Percentiles rank a stretch among this genome's conserved stretches.
These are phyloP conservation scores for Panagrolaimus sp. DNA, from an alignment of 1,140 invertebrate genomes.

Conservation along the genomic window DNA sequence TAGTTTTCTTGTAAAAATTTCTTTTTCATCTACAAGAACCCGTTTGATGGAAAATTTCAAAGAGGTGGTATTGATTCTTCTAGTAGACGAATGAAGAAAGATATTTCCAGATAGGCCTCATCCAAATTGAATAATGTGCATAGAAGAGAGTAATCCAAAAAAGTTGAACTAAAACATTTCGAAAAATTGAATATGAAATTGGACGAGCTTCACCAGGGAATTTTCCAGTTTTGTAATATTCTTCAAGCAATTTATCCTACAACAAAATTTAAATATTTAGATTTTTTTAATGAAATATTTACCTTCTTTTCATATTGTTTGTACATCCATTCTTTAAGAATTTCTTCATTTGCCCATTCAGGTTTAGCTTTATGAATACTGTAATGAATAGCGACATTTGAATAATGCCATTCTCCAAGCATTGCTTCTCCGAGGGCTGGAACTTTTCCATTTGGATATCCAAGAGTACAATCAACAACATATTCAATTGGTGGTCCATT, in stretches of 20 bases:
- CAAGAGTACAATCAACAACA: constrained; percentile 52
- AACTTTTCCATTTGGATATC: constrained; percentile 49
- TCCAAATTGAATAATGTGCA: constrained; percentile 45
- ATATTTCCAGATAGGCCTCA: constrained; percentile 23
- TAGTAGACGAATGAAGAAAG: neutral
- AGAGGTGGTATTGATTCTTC: neutral
- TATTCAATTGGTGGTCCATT: constrained; percentile 50
- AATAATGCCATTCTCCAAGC: constrained; percentile 50
- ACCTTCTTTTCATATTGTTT: constrained; percentile 49
- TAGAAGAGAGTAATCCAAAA: constrained; percentile 52
- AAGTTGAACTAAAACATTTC: constrained; percentile 39
- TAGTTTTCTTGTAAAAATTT: too few species aligned
- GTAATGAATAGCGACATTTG: constrained; percentile 50
- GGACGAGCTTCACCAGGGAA: constrained; percentile 34
- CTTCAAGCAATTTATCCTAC: constrained; percentile 43
- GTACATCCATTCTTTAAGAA: constrained; percentile 51
- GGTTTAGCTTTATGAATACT: constrained; percentile 40
- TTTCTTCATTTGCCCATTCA: constrained; percentile 35
- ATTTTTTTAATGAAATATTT: constrained; percentile 20
- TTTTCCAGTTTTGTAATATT: constrained; percentile 44
- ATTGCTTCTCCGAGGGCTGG: constrained; percentile 43
- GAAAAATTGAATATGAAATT: constrained; percentile 35
- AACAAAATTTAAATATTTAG: constrained; percentile 15
- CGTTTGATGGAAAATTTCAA: too few species aligned
- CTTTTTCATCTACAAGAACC: too few species aligned